Percentiles rank a stretch among this genome's conserved stretches.
Conservation (phyloP, 2,113 vertebrate genomes). For the Zosterops lateralis region DNA sequence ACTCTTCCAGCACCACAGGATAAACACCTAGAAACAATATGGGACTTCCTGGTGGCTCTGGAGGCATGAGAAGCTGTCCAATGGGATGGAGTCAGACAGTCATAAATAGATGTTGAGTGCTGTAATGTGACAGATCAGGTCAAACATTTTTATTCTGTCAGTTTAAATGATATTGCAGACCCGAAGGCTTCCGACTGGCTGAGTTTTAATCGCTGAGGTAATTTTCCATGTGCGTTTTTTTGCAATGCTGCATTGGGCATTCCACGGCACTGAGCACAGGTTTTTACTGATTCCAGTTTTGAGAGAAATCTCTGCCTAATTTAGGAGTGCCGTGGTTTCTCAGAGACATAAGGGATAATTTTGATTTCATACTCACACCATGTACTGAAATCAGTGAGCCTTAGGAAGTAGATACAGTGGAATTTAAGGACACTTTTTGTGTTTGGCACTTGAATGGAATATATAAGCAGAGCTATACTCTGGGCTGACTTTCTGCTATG, state of each 20-base stretch:
- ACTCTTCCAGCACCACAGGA: not conserved
- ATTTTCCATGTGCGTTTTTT: not conserved
- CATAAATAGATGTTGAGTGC: not conserved
- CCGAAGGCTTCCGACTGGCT: not conserved
- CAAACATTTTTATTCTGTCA: constrained; percentile 64
- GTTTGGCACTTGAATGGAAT: not conserved
- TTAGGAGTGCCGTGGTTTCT: not conserved
- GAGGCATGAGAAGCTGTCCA: not conserved
- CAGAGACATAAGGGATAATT: not conserved
- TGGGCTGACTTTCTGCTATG: not conserved
- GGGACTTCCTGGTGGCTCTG: not conserved
- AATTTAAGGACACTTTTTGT: not conserved
- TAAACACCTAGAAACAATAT: not conserved
- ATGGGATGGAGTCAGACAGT: constrained; percentile 31
- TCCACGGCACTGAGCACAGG: not conserved
- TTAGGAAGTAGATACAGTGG: not conserved
- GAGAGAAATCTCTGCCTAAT: not conserved
- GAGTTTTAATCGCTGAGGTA: constrained; percentile 19
- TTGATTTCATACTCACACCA: not conserved
- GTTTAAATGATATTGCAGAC: constrained; percentile 14
- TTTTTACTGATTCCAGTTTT: not conserved
- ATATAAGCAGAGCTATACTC: not conserved
- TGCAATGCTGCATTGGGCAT: not conserved
- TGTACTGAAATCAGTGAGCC: not conserved
- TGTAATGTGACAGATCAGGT: constrained; percentile 60